A percentile compares a stretch with the other conserved stretches of the same genome.
Evolutionary conservation across 2,888 invertebrate genomes (phyloP).

Genomic region (Mythimna ferrago): DNA sequence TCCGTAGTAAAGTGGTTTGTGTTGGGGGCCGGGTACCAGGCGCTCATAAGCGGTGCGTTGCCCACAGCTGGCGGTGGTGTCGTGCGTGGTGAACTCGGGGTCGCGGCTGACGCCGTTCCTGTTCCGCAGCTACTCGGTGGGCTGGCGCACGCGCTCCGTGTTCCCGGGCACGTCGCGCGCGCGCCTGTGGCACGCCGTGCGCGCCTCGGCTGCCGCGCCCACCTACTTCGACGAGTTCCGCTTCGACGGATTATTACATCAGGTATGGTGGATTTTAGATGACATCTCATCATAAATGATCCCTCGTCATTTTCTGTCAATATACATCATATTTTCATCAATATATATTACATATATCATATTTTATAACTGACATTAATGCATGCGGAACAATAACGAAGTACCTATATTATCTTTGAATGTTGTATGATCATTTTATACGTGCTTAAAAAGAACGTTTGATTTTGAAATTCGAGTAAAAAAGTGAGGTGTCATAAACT

Average conservation of each 20-base stretch:
- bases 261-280: slow-evolving; percentile 66
- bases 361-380: too few relatives aligned
- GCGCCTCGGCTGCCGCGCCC: slow-evolving; percentile 98
- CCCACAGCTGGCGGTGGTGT: slow-evolving; percentile 93
- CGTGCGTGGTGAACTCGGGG: slow-evolving; percentile 94
- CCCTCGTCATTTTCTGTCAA: neutral
- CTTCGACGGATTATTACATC: slow-evolving; percentile 93
- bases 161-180: slow-evolving; percentile 93
- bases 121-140: slow-evolving; percentile 96
- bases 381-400: too few relatives aligned
- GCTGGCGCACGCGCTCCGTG: slow-evolving; percentile 92
- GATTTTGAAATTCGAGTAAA: too few relatives aligned
- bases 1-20: too few relatives aligned
- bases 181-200: slow-evolving; percentile 95
- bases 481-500: too few relatives aligned
- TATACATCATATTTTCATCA: too few relatives aligned
- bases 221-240: slow-evolving; percentile 97
- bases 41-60: neutral
- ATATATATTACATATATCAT: too few relatives aligned
- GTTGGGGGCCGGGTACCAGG: neutral
- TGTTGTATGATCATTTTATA: too few relatives aligned
- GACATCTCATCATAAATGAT: too few relatives aligned
- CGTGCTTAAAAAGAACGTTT: too few relatives aligned
- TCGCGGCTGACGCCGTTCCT: slow-evolving; percentile 94
- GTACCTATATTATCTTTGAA: too few relatives aligned